phyloP scores from a whole-genome alignment of 2,797 vertebrate species.

The Cyclopterus lumpus region DNA sequence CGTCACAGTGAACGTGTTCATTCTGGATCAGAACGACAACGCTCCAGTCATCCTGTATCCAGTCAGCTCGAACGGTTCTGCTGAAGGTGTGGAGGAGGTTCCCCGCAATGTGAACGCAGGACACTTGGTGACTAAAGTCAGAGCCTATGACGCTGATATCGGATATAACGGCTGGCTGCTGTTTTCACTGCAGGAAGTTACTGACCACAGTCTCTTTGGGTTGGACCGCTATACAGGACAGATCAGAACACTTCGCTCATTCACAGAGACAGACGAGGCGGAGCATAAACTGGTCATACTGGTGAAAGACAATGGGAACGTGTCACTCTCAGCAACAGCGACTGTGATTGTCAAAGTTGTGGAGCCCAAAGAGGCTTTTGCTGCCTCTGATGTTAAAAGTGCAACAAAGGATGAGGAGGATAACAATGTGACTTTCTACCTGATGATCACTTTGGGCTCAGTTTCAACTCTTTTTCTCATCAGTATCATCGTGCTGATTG shows the following conservation, averaged over 20 bases:
- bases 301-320: constrained; percentile 44
- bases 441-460: constrained; percentile 50
- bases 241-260: constrained; percentile 45
- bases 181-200: constrained; percentile 44
- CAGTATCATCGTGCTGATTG: constrained; percentile 57
- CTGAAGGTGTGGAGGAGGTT: neutral
- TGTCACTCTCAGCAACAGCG: constrained; percentile 35
- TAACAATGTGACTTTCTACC: neutral
- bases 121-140: constrained; percentile 7
- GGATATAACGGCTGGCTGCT: constrained; percentile 19
- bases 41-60: neutral
- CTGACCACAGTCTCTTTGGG: constrained; percentile 52
- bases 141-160: constrained; percentile 5
- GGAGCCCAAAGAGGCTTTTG: constrained; percentile 33
- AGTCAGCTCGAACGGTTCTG: constrained; percentile 2
- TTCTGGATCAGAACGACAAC: constrained; percentile 2
- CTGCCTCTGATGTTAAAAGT: constrained; percentile 35
- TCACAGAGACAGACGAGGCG: constrained; percentile 45
- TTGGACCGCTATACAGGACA: constrained; percentile 61
- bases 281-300: constrained; percentile 55
- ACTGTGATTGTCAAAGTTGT: constrained; percentile 52
- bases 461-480: constrained; percentile 61
- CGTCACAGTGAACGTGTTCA: constrained; percentile 4
- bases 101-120: neutral
- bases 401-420: neutral